phyloP scores from a whole-genome alignment of 2,888 invertebrate genomes.

The Onchidella celtica region DNA sequence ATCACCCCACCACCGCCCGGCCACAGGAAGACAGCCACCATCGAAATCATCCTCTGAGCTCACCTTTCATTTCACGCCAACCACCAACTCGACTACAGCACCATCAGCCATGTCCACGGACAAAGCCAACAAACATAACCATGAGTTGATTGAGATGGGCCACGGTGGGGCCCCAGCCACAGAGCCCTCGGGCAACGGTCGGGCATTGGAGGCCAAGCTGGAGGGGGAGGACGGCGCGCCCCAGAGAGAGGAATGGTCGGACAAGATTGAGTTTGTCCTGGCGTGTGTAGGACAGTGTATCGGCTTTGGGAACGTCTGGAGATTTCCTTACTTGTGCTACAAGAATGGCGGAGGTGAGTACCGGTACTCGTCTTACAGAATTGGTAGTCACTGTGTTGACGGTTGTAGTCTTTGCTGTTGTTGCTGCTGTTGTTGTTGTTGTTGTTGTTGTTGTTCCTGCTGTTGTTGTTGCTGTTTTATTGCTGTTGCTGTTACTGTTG shows the following conservation, averaged over 20 bases:
- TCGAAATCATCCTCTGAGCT: neutral
- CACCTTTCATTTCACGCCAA: neutral
- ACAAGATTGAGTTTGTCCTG: conserved; percentile 68
- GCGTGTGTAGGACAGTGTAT: conserved; percentile 72
- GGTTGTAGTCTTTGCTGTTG: too few species aligned
- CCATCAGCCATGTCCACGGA: neutral
- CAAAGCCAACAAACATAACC: conserved; percentile 24
- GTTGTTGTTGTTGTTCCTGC: too few species aligned
- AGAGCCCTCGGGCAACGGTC: conserved; percentile 42
- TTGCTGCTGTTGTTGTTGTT: too few species aligned
- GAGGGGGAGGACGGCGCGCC: conserved; percentile 41
- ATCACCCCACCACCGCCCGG: neutral
- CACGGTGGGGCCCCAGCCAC: conserved; percentile 25
- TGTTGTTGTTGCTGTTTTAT: too few species aligned
- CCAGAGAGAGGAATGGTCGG: conserved; percentile 65
- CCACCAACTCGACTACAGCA: neutral
- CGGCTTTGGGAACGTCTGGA: conserved; percentile 69
- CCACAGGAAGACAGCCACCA: too few species aligned
- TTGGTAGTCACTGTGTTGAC: too few species aligned
- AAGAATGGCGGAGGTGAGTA: conserved; percentile 71
- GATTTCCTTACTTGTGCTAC: conserved; percentile 72
- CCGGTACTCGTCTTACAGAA: too few species aligned
- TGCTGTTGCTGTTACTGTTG: too few species aligned
- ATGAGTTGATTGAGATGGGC: conserved; percentile 52
- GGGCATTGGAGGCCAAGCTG: conserved; percentile 47